Evolutionary conservation across 2,888 invertebrate species (phyloP), one percentile per base, ranked within the genome.

Genomic region (Macroteleia sp.): DNA sequence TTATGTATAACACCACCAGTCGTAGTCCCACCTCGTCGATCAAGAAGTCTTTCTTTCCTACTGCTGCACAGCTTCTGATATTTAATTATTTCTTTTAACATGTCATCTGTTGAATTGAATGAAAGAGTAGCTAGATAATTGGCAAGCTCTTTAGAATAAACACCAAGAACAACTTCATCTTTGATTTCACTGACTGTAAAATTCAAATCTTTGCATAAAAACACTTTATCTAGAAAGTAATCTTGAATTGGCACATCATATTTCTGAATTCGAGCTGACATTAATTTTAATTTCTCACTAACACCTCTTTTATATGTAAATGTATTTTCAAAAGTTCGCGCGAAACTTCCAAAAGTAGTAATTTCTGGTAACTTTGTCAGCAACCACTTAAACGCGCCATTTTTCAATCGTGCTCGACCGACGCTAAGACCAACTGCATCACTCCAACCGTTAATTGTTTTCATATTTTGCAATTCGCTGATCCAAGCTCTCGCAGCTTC

Each of bases 401-500:
- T 34, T 19, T 20, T 56, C n/a, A 76, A n/a, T 2, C 28, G 22
- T 4, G 36, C 17, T 28, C 69, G 69, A 2, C 52, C 62, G 0
- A 56, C 57, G 19, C 41, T 57, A 3, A 69, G 41, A 0, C 28
- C 44, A 9, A 69, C 28, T 1, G 14, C 41, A 32, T 61, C 32
- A n/a, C 3, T 50, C 69, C 69, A 76, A 2, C 9, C 30, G 12
- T 75, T 36, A 14, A 67, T 42, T 3, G 12, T 14, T 10, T 52
- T 44, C 0, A 50, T 36, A 14, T 70, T 77, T 6, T 5, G 10
- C 2, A 61, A 25, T 28, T 71, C 66, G 2, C 19, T 22, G 1
- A 70, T 9, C 66, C 66, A 71, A 0, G 66, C 66, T 17, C 30
- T 17, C 14, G 56, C 70, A 8, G 42, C 36, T 30, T 77, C 77